Evolutionary conservation across 2,797 vertebrate genomes (phyloP).

Genomic region (Danio albolineatus): DNA sequence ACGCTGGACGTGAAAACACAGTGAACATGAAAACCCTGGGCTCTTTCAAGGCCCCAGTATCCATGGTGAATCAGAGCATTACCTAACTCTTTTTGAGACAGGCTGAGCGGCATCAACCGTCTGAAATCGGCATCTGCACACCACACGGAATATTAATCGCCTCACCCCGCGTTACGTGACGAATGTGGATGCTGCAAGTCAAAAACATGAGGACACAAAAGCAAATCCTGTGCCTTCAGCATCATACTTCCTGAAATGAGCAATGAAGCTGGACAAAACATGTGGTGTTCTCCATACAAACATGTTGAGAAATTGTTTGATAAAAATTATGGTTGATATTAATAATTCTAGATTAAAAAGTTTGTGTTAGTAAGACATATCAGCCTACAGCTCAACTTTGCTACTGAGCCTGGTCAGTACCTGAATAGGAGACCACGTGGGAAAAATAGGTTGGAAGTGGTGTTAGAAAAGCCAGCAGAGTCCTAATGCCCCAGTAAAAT

Average conservation of each 20-base stretch:
- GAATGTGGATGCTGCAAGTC: conserved; percentile 8
- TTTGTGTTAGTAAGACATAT: too few relatives aligned
- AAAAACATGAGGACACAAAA: conserved; percentile 5
- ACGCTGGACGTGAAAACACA: conserved; percentile 55
- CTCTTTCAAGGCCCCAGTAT: conserved; percentile 33
- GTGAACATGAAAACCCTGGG: conserved; percentile 46
- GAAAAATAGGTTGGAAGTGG: too few relatives aligned
- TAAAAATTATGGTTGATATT: background rate
- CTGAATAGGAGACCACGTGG: too few relatives aligned
- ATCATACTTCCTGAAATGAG: background rate
- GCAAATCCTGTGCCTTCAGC: background rate
- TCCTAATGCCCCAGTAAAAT: too few relatives aligned
- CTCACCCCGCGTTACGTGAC: conserved; percentile 16
- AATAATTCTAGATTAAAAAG: background rate
- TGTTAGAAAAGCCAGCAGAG: too few relatives aligned
- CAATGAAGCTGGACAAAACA: background rate
- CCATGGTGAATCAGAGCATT: conserved; percentile 41
- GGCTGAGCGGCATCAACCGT: conserved; percentile 11
- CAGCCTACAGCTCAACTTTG: too few relatives aligned
- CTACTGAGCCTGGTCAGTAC: too few relatives aligned
- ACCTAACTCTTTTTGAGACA: conserved; percentile 36
- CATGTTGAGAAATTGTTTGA: too few relatives aligned
- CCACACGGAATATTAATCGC: conserved; percentile 40
- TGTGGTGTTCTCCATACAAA: background rate
- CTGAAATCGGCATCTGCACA: conserved; percentile 39